Evolutionary conservation across 2,797 vertebrate genomes (phyloP).

Genomic region (Otolemur crassicaudatus): DNA sequence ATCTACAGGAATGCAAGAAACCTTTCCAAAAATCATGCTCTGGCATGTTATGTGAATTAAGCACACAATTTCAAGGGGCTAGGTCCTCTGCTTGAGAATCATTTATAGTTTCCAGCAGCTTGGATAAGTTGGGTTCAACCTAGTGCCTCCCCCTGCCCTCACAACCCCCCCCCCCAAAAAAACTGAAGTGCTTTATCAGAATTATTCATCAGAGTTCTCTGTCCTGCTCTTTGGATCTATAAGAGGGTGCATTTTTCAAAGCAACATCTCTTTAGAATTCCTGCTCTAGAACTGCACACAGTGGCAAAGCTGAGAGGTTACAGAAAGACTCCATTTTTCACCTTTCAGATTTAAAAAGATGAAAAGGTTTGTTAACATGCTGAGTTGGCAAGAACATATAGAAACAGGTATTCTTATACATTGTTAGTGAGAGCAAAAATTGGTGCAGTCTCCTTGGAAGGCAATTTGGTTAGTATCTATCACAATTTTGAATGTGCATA

Average conservation of each 20-base stretch:
- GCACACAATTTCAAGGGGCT: neutral
- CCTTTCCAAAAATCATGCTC: conserved; percentile 58
- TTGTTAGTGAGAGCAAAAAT: neutral
- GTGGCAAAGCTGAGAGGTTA: neutral
- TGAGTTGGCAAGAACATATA: neutral
- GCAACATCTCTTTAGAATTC: neutral
- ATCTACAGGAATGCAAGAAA: conserved; percentile 49
- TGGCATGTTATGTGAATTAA: neutral
- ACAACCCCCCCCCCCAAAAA: neutral
- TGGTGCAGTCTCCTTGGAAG: neutral
- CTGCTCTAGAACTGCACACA: neutral
- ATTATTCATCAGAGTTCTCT: neutral
- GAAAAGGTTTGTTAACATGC: neutral
- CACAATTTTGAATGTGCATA: neutral
- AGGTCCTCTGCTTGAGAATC: conserved; percentile 1
- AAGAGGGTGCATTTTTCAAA: neutral
- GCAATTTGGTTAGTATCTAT: neutral
- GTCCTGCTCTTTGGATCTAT: neutral
- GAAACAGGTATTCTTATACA: neutral
- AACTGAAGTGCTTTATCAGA: neutral
- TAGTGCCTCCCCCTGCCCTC: neutral
- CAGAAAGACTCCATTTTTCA: neutral
- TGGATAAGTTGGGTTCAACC: neutral
- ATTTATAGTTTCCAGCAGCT: neutral
- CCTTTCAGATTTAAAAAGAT: conserved; percentile 25